Evolutionary conservation across 2,888 invertebrate genomes (phyloP), one percentile per base, ranked within the genome.

Genomic region (Polydrusus cervinus): DNA sequence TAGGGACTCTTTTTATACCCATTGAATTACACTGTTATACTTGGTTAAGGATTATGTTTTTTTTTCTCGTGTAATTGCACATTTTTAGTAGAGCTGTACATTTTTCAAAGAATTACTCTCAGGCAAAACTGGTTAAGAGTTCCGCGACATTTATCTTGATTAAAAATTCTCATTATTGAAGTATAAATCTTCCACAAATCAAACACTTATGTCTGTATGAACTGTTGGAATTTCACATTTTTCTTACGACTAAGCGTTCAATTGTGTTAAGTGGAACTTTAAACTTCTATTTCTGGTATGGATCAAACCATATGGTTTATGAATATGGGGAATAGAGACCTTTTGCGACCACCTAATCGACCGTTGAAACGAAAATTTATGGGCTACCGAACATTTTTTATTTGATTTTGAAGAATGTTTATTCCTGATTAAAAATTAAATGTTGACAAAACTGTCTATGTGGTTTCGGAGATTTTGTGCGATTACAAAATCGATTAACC

Each of bases 161-260:
- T 64, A 47, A 47, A 47, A 30, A 45, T 64, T 64, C 47, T 18
- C 64, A 34, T 47, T 47, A 47, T 47, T 64, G 47, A 47, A 47
- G 9, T 47, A 47, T 64, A 64, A 64, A 64, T 64, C 47, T 47
- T 64, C 6, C 47, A 47, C 64, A 64, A 45, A 64, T 64, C 64
- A 64, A 64, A 64, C 45, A 64, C 64, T 64, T 64, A 64, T 64
- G 64, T 47, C 64, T 64, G 20, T 47, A 64, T 64, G 47, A 64
- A 47, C 64, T 64, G 64, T 64, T 64, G 64, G 64, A 64, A 64
- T 64, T 64, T 34, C n/a, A 45, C 47, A n/a, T 45, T 43, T 45
- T 43, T 64, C 25, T 47, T 9, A 20, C 25, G 13, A 20, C 6
- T 25, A 14, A 45, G 47, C n/a, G 13, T 30, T 47, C 25, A 47